Evolutionary conservation across 1,140 invertebrate genomes (phyloP).

Genomic region (Heterodera carotae): DNA sequence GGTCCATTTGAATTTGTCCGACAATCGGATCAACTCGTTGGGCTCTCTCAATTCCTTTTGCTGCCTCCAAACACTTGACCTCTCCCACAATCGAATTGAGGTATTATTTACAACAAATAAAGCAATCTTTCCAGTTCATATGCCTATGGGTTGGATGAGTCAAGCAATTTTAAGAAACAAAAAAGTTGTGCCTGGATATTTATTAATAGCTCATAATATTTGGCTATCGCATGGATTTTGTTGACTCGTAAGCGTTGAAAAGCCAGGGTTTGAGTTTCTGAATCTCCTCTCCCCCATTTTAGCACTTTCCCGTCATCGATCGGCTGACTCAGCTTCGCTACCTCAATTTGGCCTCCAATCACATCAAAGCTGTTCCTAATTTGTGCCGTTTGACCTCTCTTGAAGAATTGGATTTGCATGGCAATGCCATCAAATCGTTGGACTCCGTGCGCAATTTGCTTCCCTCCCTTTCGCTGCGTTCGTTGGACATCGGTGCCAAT

Average conservation of each 20-base stretch:
- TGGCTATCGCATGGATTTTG: no score
- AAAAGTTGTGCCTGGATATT: no score
- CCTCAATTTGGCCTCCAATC: constrained; percentile 26
- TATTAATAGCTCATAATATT: no score
- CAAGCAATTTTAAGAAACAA: no score
- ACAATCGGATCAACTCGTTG: constrained; percentile 29
- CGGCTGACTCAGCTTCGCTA: constrained; percentile 6
- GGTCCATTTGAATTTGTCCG: constrained; percentile 15
- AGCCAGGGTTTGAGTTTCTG: no score
- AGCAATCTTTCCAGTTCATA: no score
- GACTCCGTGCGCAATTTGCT: background rate
- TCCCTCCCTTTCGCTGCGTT: background rate
- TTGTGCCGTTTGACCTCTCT: constrained; percentile 12
- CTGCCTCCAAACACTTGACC: constrained; percentile 15
- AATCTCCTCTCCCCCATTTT: background rate
- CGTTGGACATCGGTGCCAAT: constrained; percentile 30
- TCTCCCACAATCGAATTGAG: constrained; percentile 37
- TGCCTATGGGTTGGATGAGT: no score
- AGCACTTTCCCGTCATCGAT: constrained; percentile 28
- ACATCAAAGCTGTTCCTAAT: constrained; percentile 28
- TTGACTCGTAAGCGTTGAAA: no score
- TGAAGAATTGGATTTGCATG: constrained; percentile 16
- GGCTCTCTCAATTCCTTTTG: constrained; percentile 18
- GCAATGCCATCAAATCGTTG: constrained; percentile 32
- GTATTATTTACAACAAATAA: no score